These are phyloP conservation scores for Cairina moschata DNA, from an alignment of 2,113 vertebrate genomes.

Conservation along the genomic window DNA sequence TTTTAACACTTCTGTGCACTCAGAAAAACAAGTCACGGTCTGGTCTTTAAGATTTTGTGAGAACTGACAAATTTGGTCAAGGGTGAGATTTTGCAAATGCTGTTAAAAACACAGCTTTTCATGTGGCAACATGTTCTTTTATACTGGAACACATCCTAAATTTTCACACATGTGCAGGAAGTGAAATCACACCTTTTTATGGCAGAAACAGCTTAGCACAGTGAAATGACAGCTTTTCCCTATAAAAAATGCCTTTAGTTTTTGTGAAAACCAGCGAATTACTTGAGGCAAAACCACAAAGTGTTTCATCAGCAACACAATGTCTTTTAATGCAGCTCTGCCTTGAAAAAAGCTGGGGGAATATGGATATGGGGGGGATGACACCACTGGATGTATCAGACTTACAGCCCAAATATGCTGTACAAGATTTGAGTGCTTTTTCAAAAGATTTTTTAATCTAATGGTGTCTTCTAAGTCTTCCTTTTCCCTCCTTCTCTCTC, in stretches of 20 bases:
- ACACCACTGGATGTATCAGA: not conserved
- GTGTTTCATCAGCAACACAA: conserved; percentile 61
- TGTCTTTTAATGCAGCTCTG: conserved; percentile 14
- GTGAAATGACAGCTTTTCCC: conserved; percentile 65
- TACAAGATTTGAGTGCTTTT: not conserved
- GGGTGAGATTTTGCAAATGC: conserved; percentile 64
- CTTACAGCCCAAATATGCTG: not conserved
- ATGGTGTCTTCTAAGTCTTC: conserved; percentile 13
- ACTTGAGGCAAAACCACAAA: conserved; percentile 52
- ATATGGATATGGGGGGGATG: not conserved
- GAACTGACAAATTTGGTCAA: conserved; percentile 60
- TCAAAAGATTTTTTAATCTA: conserved; percentile 39
- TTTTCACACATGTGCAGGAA: conserved; percentile 73
- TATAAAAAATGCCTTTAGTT: conserved; percentile 50
- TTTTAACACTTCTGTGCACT: conserved; percentile 27
- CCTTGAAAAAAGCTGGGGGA: conserved; percentile 5
- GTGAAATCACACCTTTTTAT: conserved; percentile 76
- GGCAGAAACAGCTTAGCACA: conserved; percentile 71
- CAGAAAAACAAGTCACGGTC: not conserved
- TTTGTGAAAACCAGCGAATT: conserved; percentile 57
- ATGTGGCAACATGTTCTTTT: conserved; percentile 65
- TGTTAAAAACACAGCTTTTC: conserved; percentile 64
- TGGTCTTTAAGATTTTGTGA: conserved; percentile 55
- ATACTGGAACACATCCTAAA: conserved; percentile 65
- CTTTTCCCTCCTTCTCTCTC: conserved; percentile 17